Base-by-base conservation (phyloP, 2,113 vertebrate genomes). In the Alethe diademata region DNA sequence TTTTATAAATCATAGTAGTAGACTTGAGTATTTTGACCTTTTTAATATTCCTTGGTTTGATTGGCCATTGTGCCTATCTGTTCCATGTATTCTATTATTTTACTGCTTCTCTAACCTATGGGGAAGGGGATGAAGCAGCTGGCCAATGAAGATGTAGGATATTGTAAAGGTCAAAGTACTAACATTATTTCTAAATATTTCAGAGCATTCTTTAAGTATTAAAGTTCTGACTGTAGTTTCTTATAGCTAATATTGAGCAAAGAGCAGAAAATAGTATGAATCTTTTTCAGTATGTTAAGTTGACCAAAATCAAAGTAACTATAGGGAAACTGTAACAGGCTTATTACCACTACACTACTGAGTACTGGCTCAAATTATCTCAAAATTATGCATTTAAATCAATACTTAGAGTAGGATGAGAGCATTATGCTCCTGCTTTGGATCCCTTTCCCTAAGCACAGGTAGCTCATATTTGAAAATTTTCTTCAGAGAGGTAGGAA, bases 11-110 rank as follows among this genome's bases (percentile, higher is more conserved):
- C 96, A 91, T 15, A 58, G 43, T 64, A 84, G 70, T 88, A 95
- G 84, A 79, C 58, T 96, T 94, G 90, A 96, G 53, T 95, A 92
- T 96, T 96, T 97, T 96, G 96, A 97, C 96, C 95, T 97, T 97
- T 96, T 93, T 66, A 97, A 90, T 96, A 97, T 94, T 89, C 72
- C 74, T 88, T 88, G 35, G 61, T 75, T 95, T 97, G 93, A 96
- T 57, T 96, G 88, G 92, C 38, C 91, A 33, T 53, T 36, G 60
- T 94, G n/a, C n/a, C 24, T 62, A 60, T 74, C 62, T 91, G 19
- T 94, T 96, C 83, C 23, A 71, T 57, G 71, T 70, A 57, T 74
- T 40, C 73, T 88, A 65, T 81, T 91, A 76, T 94, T 96, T 95
- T 92, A 86, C 43, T 78, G 36, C 43, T 50, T 74, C 57, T 72